Evolutionary conservation across 2,113 vertebrate species (phyloP), one percentile per base, ranked within the genome.

Genomic region (Trinectes maculatus): DNA sequence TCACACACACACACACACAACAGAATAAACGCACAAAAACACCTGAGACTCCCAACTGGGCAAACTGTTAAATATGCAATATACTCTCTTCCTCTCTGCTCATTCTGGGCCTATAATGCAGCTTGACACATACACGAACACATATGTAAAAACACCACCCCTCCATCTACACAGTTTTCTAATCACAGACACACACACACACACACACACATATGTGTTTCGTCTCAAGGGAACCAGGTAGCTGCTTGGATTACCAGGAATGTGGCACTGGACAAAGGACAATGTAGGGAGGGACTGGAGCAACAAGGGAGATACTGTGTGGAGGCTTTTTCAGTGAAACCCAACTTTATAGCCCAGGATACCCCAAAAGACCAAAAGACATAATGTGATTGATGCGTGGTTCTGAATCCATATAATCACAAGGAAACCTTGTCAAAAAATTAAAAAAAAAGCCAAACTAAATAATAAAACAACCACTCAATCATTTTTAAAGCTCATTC

Each of bases 231-330:
- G 55, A 18, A 65, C 55, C 70, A 71, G 78, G 84, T 85, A 83
- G 79, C 71, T 74, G 36, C 61, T 88, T 88, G 72, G 68, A 73
- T 90, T 88, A 86, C 83, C 64, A 82, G 66, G 87, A 89, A 87
- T 89, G 84, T 47, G 54, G 61, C 7, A 24, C 31, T 60, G 74
- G 52, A 88, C 81, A 87, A 77, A 83, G 78, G 64, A 84, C 78
- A 86, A 63, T 64, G 52, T 39, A 72, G 85, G 85, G 83, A 86
- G 88, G 78, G 65, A 77, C 46, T 25, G 53, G 51, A 43, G 70
- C 60, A 1, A 43, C 42, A 85, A 70, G 74, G 31, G 55, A 51
- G 46, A 48, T 40, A 62, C 79, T 59, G 56, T 81, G 68, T 75
- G 42, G 26, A 66, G 51, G 51, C 34, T 37, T 34, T 40, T 47